Evolutionary conservation across 2,113 vertebrate genomes (phyloP).

Genomic region (Neogale vison): DNA sequence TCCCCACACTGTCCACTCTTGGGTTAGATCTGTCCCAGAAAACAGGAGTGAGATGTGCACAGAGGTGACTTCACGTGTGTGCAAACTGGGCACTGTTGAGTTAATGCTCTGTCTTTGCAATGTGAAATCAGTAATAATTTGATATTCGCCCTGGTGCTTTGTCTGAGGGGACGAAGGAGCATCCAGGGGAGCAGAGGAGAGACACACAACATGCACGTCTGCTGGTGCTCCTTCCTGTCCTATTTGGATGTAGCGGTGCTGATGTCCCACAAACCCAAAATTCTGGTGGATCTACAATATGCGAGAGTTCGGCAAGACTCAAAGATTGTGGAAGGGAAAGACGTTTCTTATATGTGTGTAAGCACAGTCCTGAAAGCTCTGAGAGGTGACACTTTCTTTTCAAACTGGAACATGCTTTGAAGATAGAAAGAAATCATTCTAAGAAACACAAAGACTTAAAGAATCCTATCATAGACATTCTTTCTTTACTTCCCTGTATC

Average conservation of each 20-base stretch:
- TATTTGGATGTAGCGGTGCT: rapidly evolving
- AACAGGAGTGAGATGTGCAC: background rate
- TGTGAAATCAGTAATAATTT: background rate
- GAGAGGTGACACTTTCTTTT: background rate
- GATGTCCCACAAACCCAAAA: background rate
- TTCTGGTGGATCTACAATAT: background rate
- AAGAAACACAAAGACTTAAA: background rate
- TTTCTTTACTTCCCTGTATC: background rate
- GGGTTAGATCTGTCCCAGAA: background rate
- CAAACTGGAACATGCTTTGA: background rate
- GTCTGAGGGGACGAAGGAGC: background rate
- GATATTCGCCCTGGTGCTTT: background rate
- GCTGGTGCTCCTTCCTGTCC: background rate
- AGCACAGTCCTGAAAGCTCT: background rate
- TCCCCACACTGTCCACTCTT: background rate
- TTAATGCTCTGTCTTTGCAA: background rate
- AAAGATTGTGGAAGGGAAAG: background rate
- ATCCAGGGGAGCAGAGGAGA: background rate
- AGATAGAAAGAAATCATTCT: background rate
- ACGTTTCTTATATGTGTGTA: background rate
- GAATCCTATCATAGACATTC: background rate
- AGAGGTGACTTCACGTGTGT: background rate
- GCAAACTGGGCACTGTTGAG: background rate
- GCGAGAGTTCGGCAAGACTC: background rate
- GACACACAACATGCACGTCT: background rate